Percentiles rank a stretch among this genome's conserved stretches.
Evolutionary conservation across 2,797 vertebrate genomes (phyloP).

Genomic region (Melanotaenia nigrans): DNA sequence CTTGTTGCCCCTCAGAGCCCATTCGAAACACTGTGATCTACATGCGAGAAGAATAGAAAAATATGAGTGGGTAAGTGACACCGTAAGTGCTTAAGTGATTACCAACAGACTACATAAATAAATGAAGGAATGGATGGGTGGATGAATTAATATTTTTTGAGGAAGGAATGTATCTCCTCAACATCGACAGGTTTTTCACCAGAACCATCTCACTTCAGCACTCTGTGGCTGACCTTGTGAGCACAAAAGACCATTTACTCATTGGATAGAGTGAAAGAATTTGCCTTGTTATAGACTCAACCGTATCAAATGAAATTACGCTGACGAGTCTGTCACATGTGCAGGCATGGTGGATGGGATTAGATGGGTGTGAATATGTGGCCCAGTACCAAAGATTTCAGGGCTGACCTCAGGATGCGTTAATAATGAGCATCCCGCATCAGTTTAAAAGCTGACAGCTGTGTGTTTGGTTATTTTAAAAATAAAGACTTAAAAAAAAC

Average conservation of each 20-base stretch:
- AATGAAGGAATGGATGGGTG: slow-evolving; percentile 7
- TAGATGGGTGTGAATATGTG: slow-evolving; percentile 64
- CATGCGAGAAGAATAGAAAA: slow-evolving; percentile 31
- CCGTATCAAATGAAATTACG: slow-evolving; percentile 69
- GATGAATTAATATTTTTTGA: not conserved
- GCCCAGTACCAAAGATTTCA: slow-evolving; percentile 46
- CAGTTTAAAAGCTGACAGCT: slow-evolving; percentile 33
- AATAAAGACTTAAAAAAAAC: slow-evolving; percentile 1
- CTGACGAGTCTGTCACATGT: slow-evolving; percentile 69
- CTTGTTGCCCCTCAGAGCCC: slow-evolving; percentile 95
- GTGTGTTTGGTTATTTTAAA: slow-evolving; percentile 15
- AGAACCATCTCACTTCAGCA: slow-evolving; percentile 10
- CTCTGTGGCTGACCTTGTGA: slow-evolving; percentile 29
- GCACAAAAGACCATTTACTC: slow-evolving; percentile 43
- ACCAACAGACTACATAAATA: slow-evolving; percentile 4
- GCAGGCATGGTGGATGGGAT: slow-evolving; percentile 68
- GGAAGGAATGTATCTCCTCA: slow-evolving; percentile 1
- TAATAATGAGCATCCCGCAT: slow-evolving; percentile 49
- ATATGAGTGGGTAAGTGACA: not conserved
- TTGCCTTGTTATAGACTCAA: slow-evolving; percentile 58
- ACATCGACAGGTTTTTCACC: slow-evolving; percentile 16
- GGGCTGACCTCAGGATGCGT: slow-evolving; percentile 44
- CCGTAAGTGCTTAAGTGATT: not conserved
- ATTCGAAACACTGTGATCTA: slow-evolving; percentile 98
- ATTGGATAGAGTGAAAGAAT: slow-evolving; percentile 42